Conservation (phyloP, 92 coral and sea anemone species). For the Parazoanthus swiftii region DNA sequence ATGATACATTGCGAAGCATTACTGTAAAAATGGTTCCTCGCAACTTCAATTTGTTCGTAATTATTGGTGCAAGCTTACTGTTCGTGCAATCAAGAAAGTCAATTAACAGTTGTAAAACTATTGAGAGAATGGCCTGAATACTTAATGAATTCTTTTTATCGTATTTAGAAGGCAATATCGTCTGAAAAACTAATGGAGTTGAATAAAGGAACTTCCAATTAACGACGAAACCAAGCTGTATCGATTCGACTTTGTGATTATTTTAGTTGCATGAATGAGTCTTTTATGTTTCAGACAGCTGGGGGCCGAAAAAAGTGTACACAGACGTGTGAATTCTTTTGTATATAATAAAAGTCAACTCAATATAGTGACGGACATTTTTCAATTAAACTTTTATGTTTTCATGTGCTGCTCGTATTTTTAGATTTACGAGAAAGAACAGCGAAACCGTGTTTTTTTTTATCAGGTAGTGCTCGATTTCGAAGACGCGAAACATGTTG, state of each 20-base stretch:
- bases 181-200: neutral
- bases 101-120: neutral
- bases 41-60: too few relatives aligned
- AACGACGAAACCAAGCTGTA: neutral
- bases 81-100: slow-evolving; percentile 6
- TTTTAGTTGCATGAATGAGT: neutral
- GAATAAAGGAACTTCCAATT: slow-evolving; percentile 1
- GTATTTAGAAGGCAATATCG: neutral
- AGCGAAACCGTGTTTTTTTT: neutral
- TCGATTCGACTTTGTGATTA: neutral
- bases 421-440: neutral
- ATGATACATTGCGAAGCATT: neutral
- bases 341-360: too few relatives aligned
- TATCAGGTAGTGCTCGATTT: neutral
- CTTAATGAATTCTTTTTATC: neutral
- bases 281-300: neutral
- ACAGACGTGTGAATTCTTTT: neutral
- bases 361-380: too few relatives aligned
- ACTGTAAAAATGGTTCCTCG: neutral
- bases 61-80: neutral
- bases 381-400: neutral
- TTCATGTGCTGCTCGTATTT: neutral
- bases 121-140: neutral
- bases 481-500: too few relatives aligned
- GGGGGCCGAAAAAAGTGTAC: neutral